Conservation (phyloP, 2,888 invertebrate species). For the Gortyna flavago region DNA sequence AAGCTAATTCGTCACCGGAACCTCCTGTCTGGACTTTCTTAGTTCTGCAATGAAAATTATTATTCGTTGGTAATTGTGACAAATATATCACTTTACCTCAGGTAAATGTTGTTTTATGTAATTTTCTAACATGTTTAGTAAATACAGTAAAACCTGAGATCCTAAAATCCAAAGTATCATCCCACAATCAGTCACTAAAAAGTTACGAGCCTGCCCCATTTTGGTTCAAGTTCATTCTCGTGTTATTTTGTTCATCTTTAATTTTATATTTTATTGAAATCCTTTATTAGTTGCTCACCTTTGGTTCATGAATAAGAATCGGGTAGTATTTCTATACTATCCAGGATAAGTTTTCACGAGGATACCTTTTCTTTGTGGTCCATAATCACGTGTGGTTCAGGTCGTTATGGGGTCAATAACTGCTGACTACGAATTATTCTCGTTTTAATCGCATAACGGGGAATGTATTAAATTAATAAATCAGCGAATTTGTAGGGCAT, state of each 20-base stretch:
- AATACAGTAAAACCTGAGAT: conserved; percentile 48
- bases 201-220: conserved; percentile 80
- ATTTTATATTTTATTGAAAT: conserved; percentile 42
- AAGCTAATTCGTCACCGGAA: conserved; percentile 66
- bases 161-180: conserved; percentile 53
- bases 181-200: conserved; percentile 67
- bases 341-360: conserved; percentile 44
- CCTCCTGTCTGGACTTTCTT: conserved; percentile 73
- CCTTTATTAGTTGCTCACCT: conserved; percentile 1
- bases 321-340: conserved; percentile 23
- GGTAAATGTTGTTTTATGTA: conserved; percentile 83
- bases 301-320: conserved; percentile 10
- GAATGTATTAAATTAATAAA: conserved; percentile 36
- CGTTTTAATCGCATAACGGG: conserved; percentile 31
- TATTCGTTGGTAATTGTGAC: conserved; percentile 89
- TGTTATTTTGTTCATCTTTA: conserved; percentile 76
- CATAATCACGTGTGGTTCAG: conserved; percentile 87
- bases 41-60: conserved; percentile 88
- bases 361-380: conserved; percentile 78
- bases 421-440: conserved; percentile 79
- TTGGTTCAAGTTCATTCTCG: conserved; percentile 83
- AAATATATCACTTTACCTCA: conserved; percentile 85
- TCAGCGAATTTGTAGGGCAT: not conserved
- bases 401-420: conserved; percentile 89
- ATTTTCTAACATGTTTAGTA: conserved; percentile 54